phyloP scores from a whole-genome alignment of 64 coral and sea anemone genomes.

The Porites lutea region DNA sequence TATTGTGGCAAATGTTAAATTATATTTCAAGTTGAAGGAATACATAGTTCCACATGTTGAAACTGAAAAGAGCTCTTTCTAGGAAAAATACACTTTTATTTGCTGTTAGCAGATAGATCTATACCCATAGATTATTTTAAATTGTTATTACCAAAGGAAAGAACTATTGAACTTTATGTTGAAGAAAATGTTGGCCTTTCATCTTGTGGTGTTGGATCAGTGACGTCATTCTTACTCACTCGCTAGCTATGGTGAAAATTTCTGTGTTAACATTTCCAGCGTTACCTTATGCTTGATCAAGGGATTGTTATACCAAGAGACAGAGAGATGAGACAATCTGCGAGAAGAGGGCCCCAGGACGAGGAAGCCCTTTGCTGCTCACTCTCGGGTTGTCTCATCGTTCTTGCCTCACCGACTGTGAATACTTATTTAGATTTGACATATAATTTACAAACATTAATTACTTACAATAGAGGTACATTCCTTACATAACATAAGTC shows the following conservation, averaged over 20 bases:
- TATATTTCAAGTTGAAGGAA: conserved; percentile 4
- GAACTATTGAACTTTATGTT: conserved; percentile 50
- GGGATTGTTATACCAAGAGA: too few relatives aligned
- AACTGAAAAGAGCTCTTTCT: background rate
- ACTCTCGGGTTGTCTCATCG: too few relatives aligned
- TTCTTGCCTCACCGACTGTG: too few relatives aligned
- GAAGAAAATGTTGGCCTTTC: conserved; percentile 29
- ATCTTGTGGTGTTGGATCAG: conserved; percentile 35
- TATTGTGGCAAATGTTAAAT: conserved; percentile 6
- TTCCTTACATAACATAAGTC: too few relatives aligned
- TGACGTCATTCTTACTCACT: conserved; percentile 44
- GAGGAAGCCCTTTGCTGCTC: too few relatives aligned
- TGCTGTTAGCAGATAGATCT: conserved; percentile 2
- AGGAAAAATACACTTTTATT: conserved; percentile 8
- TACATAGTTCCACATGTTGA: background rate
- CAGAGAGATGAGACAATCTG: too few relatives aligned
- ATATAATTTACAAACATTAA: too few relatives aligned
- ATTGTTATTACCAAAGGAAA: conserved; percentile 55
- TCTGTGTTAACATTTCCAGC: too few relatives aligned
- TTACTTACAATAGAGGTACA: too few relatives aligned
- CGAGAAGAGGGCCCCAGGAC: too few relatives aligned
- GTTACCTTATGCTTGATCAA: too few relatives aligned
- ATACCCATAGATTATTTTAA: conserved; percentile 9
- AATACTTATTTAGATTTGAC: too few relatives aligned
- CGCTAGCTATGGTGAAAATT: background rate